Evolutionary conservation across 1,140 invertebrate species (phyloP), one percentile per base, ranked within the genome.

Genomic region (Paramacrobiotus metropolitanus): DNA sequence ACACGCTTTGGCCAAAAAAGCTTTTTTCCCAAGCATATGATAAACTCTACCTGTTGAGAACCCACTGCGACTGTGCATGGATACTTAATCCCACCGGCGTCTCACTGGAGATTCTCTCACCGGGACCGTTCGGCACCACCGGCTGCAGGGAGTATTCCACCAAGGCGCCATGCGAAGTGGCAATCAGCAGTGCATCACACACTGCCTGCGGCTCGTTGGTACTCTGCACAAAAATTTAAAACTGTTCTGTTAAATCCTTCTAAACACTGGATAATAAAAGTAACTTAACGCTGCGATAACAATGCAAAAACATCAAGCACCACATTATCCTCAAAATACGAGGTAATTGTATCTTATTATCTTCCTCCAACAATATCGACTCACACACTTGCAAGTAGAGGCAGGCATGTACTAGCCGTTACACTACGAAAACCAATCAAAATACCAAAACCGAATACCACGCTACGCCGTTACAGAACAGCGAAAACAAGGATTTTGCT

Each of bases 131-230:
- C n/a, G n/a, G n/a, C 68, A 80, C 81, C 79, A 70, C 80, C 71
- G 87, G 87, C 68, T 94, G 85, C 65, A 96, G 76, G 70, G 86
- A 80, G 66, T 95, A 92, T 69, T 95, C 88, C 63, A 90, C 79
- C 66, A 96, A 78, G 62, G 79, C 82, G 29, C 89, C 90, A 68
- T 84, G 82, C 65, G 85, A 86, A 40, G 85, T 83, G 80, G 91
- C 85, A 1, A 94, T 79, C 70, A 90, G 94, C 1, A 95, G 76
- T 21, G 87, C 86, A 68, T 90, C 86, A 21, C n/a, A 44, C 9
- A 31, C 44, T n/a, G n/a, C n/a, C 28, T 29, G 21, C 59, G 40
- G 29, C 34, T 55, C 31, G 21, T 29, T 24, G 29, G 3, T 44
- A 9, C 18, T 62, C 28, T 45, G 31, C 30, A 15, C 28, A 40